Base-by-base conservation (phyloP, 2,113 vertebrate genomes). In the Sarotherodon lohbergeri region DNA sequence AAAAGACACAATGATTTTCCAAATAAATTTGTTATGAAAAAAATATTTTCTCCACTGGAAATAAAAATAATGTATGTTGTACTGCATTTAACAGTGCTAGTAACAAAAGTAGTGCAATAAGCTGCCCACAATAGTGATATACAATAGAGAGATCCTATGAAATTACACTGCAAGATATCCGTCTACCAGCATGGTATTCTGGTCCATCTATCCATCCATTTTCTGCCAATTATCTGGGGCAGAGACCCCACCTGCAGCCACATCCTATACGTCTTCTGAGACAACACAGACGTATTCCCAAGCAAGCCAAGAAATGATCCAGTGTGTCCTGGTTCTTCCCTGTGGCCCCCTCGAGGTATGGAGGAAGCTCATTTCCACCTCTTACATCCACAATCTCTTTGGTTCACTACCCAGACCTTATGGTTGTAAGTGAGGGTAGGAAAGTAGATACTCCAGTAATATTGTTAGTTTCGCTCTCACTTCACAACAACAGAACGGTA, bases 201-300 rank as follows among this genome's bases (percentile, higher is more conserved):
- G 13, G 66, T 73, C 22, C 41, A 48, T 76, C 68, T 46, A 11
- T 46, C 9, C 14, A 76, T 11, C 24, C 11, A 24, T 71, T 68
- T 68, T 14, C 12, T 71, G 36, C 36, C 63, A 71, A 17, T 46
- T 73, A 73, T 73, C 41, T 17, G 68, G 8, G 5, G 41, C 68
- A 73, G 68, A 73, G 68, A 73, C 22, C 66, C 41, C 66, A 46
- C 66, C 66, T 43, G 34, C 41, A 27, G 41, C 41, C 22, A 73
- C 22, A 27, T 73, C 39, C 13, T 71, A 10, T 71, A 43, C 3
- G 1, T 73, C 66, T 73, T 46, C 39, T 24, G 13, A 46, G 66
- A 16, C 22, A 24, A 27, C 66, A 73, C 22, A 24, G 39, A 29
- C 4, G 1, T 27, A 27, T 73, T 46, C 13, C 41, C 41, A 48